Percentiles rank a stretch among this genome's conserved stretches.
Conservation (phyloP, 2,797 vertebrate species). For the Muraenolepis orangiensis region DNA sequence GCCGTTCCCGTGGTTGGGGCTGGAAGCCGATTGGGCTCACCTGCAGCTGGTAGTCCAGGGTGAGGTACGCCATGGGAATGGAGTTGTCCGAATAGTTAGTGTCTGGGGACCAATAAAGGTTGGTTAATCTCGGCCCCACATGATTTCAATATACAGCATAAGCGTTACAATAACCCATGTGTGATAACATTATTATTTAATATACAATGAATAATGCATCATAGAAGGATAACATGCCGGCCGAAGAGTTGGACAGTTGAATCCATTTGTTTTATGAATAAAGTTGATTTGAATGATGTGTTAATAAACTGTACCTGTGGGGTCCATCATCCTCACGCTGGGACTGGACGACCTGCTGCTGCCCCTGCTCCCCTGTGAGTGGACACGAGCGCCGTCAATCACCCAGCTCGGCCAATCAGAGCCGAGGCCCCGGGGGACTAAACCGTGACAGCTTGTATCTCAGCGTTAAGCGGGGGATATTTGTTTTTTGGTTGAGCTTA, state of each 20-base stretch:
- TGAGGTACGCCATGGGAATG: slow-evolving; percentile 99
- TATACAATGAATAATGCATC: too few relatives aligned
- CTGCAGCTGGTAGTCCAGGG: slow-evolving; percentile 98
- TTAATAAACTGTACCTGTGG: slow-evolving; percentile 85
- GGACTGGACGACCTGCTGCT: slow-evolving; percentile 97
- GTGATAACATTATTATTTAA: too few relatives aligned
- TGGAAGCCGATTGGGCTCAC: slow-evolving; percentile 60
- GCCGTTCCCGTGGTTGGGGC: not conserved
- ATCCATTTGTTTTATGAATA: too few relatives aligned
- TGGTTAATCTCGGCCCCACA: slow-evolving; percentile 3
- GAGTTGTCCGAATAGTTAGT: slow-evolving; percentile 98
- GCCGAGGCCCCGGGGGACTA: not conserved
- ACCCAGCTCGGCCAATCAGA: not conserved
- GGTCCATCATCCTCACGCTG: slow-evolving; percentile 93
- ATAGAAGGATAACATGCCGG: too few relatives aligned
- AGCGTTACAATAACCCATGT: too few relatives aligned
- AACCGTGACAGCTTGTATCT: too few relatives aligned
- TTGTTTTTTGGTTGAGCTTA: too few relatives aligned
- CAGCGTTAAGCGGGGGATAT: too few relatives aligned
- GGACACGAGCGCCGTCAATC: slow-evolving; percentile 13
- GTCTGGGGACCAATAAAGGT: slow-evolving; percentile 70
- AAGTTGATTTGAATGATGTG: too few relatives aligned
- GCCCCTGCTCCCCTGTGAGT: slow-evolving; percentile 83
- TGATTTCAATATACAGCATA: not conserved
- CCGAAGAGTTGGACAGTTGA: too few relatives aligned